A percentile compares a stretch with the other conserved stretches of the same genome.
Conservation (phyloP, 2,797 vertebrate species). For the Tinamus major region DNA sequence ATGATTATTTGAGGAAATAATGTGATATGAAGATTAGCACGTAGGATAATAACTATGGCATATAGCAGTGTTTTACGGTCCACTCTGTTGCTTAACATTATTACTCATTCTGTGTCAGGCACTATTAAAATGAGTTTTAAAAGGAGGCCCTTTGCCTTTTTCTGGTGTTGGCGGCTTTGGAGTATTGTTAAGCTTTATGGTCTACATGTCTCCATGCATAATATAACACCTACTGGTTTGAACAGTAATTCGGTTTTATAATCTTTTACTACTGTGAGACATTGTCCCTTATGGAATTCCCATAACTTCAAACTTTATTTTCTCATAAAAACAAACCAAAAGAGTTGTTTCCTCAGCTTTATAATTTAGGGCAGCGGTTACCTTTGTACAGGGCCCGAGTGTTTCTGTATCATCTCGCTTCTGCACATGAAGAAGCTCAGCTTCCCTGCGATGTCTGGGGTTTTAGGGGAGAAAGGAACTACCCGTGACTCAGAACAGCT, state of each 20-base stretch:
- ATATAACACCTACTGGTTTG: slow-evolving; percentile 54
- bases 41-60: slow-evolving; percentile 65
- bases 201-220: slow-evolving; percentile 53
- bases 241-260: slow-evolving; percentile 71
- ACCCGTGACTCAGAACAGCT: background rate
- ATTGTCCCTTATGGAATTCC: slow-evolving; percentile 68
- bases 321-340: slow-evolving; percentile 52
- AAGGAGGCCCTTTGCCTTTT: slow-evolving; percentile 58
- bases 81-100: slow-evolving; percentile 65
- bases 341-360: slow-evolving; percentile 40
- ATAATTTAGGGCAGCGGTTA: slow-evolving; percentile 26
- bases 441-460: background rate
- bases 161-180: slow-evolving; percentile 36
- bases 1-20: slow-evolving; percentile 72
- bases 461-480: background rate
- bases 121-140: slow-evolving; percentile 68
- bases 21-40: slow-evolving; percentile 66
- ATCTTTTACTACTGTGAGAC: slow-evolving; percentile 71
- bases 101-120: slow-evolving; percentile 66
- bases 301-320: slow-evolving; percentile 62
- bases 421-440: background rate
- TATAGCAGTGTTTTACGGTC: slow-evolving; percentile 62
- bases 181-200: slow-evolving; percentile 62
- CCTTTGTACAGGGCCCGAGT: background rate
- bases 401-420: background rate